phyloP scores from a whole-genome alignment of 2,797 vertebrate species.

The Lutjanus argentimaculatus region DNA sequence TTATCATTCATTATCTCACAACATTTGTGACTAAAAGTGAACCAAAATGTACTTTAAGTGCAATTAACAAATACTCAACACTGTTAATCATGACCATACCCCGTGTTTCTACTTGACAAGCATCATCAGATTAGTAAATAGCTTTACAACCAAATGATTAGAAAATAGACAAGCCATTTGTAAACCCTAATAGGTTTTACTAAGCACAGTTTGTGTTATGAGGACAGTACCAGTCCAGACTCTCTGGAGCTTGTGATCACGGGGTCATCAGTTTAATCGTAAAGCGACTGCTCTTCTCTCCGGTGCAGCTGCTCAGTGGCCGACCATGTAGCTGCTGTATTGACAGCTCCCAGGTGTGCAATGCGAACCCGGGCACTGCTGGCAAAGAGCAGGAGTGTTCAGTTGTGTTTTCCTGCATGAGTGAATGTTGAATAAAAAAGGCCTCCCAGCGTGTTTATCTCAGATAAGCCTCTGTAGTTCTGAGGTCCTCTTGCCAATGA shows the following conservation, averaged over 20 bases:
- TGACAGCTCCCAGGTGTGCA: conserved; percentile 48
- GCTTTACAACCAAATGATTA: no score
- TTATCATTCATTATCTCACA: no score
- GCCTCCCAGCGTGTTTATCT: conserved; percentile 27
- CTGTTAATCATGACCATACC: no score
- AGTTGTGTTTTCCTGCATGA: conserved; percentile 42
- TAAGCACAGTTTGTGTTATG: conserved; percentile 3
- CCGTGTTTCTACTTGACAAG: no score
- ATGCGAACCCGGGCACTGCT: conserved; percentile 7
- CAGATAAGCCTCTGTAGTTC: conserved; percentile 32
- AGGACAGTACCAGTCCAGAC: neutral
- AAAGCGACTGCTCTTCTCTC: conserved; percentile 5
- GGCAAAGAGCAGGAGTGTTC: conserved; percentile 23
- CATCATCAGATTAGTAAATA: no score
- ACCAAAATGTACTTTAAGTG: no score
- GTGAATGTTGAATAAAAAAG: conserved; percentile 37
- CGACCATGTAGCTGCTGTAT: conserved; percentile 1
- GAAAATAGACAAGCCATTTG: no score
- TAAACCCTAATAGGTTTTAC: neutral
- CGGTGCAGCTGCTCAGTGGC: conserved; percentile 12
- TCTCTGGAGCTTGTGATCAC: neutral
- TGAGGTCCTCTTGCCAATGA: conserved; percentile 32
- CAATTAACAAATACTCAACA: no score
- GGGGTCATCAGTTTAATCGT: conserved; percentile 1
- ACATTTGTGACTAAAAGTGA: no score